Percentiles rank a stretch among this genome's conserved stretches.
These are phyloP conservation scores for Euphydryas editha DNA, from an alignment of 2,888 invertebrate genomes.

Conservation along the genomic window DNA sequence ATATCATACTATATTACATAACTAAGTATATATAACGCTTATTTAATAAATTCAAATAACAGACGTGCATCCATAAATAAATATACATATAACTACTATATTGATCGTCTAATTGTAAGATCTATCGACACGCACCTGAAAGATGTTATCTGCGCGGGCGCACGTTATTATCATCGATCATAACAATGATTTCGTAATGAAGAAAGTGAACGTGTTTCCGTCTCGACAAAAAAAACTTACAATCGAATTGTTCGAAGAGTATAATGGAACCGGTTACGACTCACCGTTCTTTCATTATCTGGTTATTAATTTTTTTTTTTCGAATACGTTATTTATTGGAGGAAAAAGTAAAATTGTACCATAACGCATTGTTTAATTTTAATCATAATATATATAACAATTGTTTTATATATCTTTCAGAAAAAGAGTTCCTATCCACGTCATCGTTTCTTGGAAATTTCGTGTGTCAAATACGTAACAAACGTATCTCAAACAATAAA, in stretches of 20 bases:
- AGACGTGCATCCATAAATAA: too few species aligned
- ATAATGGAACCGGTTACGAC: constrained; percentile 17
- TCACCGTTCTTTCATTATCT: constrained; percentile 16
- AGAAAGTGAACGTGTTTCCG: constrained; percentile 55
- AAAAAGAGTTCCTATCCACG: too few species aligned
- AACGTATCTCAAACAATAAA: too few species aligned
- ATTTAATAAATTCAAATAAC: too few species aligned
- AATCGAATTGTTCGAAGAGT: constrained; percentile 17
- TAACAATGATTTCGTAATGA: constrained; percentile 52
- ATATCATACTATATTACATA: too few species aligned
- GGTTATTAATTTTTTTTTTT: constrained; percentile 5
- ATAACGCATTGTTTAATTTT: background rate
- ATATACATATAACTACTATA: too few species aligned
- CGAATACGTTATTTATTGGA: background rate
- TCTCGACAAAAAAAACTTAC: constrained; percentile 17
- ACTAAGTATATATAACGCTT: too few species aligned
- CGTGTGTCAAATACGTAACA: too few species aligned
- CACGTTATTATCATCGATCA: constrained; percentile 47
- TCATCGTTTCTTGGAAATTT: too few species aligned
- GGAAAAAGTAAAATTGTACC: background rate
- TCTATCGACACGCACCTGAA: constrained; percentile 28
- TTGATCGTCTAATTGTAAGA: constrained; percentile 6
- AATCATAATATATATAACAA: too few species aligned
- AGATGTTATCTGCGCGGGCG: constrained; percentile 54
- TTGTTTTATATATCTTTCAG: too few species aligned